Evolutionary conservation across 2,797 vertebrate genomes (phyloP), one percentile per base, ranked within the genome.

Genomic region (Acrossocheilus fasciatus): DNA sequence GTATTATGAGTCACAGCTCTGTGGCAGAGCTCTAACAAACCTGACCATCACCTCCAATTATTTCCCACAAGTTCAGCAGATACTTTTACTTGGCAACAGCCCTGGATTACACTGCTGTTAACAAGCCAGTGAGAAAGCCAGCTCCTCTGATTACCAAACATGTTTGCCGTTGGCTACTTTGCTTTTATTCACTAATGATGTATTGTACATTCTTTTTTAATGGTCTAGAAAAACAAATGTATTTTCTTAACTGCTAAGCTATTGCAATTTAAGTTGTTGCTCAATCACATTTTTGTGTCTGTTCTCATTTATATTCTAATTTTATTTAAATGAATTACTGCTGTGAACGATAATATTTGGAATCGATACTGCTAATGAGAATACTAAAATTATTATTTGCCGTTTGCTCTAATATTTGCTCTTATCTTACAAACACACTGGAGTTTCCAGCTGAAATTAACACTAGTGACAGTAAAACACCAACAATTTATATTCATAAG

Each of bases 41-140:
- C 62, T 59, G 20, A 66, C 57, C 26, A 64, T 83, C 34, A 54
- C 39, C 50, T 69, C 30, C 62, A 59, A 69, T 47, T 82, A 77
- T 72, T 84, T 87, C 81, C 26, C 72, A 62, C 26, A 77, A 70
- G 75, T 41, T 75, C 50, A 69, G 43, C 26, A 66, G 45, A 54
- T 41, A 70, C 34, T 69, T 76, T 81, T 26, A 57, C 39, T 85
- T 64, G 62, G 47, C 78, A 57, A 45, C 10, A 9, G 52, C 26
- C 41, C 41, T 52, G 75, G 39, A 36, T 26, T 70, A 4, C 26
- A 20, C 7, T 30, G 43, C 26, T 20, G 20, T 45, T 41, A 45
- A 74, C 64, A 59, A 73, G 64, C 30, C 57, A 18, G 57, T 9
- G 26, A 64, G 14, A 47, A 64, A 83, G 43, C 57, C 2, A 4